Percentiles rank a stretch among this genome's conserved stretches.
Conservation (phyloP, 2,888 invertebrate genomes). For the Clistopyga incitator region DNA sequence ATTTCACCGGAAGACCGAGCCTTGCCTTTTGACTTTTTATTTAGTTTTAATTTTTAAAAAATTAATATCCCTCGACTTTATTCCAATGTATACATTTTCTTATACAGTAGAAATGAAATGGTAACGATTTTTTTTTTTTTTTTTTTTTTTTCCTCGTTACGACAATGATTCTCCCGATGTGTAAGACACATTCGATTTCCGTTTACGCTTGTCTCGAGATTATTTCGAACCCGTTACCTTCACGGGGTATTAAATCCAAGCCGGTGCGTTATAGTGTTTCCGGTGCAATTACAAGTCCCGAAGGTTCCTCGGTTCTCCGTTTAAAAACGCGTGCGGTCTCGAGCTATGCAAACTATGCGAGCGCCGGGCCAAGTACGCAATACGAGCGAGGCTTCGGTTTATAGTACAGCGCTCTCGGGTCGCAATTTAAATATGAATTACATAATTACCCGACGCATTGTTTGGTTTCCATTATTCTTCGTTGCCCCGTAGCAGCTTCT, state of each 20-base stretch:
- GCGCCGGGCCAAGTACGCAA: constrained; percentile 53
- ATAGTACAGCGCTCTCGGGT: constrained; percentile 9
- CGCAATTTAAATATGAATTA: constrained; percentile 78
- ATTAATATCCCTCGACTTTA: no score
- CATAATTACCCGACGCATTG: constrained; percentile 79
- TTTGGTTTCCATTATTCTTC: constrained; percentile 76
- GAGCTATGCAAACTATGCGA: constrained; percentile 66
- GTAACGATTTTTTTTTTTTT: neutral
- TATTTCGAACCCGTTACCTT: constrained; percentile 64
- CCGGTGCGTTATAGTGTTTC: constrained; percentile 64
- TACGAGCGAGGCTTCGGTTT: constrained; percentile 6
- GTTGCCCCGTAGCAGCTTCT: constrained; percentile 61
- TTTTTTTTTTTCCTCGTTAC: neutral
- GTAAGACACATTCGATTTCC: neutral
- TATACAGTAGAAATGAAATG: neutral
- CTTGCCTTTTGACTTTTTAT: neutral
- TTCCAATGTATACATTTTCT: no score
- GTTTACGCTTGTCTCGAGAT: constrained; percentile 17
- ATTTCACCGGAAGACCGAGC: constrained; percentile 15
- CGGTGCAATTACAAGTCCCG: constrained; percentile 65
- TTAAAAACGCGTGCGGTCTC: constrained; percentile 51
- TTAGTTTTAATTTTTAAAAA: no score
- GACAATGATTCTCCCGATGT: neutral
- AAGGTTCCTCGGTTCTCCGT: constrained; percentile 6
- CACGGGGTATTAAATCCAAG: constrained; percentile 74